Conservation (phyloP, 2,888 invertebrate genomes). For the Ypsolopha scabrella region DNA sequence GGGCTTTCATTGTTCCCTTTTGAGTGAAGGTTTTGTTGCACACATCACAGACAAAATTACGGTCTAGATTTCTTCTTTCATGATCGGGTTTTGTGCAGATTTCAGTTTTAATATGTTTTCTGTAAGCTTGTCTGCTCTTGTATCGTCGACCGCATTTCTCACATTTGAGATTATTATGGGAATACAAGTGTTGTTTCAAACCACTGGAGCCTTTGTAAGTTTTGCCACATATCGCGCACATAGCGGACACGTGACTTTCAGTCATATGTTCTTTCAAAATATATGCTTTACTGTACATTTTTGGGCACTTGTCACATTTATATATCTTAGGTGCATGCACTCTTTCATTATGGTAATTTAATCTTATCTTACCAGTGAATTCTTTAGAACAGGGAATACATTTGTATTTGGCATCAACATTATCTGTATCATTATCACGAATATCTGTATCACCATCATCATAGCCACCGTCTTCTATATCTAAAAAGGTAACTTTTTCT, state of each 20-base stretch:
- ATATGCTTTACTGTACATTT: constrained; percentile 16
- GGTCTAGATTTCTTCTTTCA: constrained; percentile 13
- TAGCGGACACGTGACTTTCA: constrained; percentile 13
- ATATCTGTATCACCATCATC: not conserved
- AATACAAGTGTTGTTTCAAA: constrained; percentile 19
- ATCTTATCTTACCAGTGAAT: constrained; percentile 13
- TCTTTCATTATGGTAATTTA: constrained; percentile 20
- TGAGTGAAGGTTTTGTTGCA: constrained; percentile 24
- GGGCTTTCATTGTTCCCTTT: constrained; percentile 20
- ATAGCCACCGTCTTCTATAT: not conserved
- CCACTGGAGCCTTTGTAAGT: constrained; percentile 17
- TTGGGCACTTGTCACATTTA: constrained; percentile 21
- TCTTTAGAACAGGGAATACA: constrained; percentile 20
- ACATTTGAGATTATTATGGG: constrained; percentile 19
- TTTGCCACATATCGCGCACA: constrained; percentile 29
- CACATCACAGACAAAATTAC: constrained; percentile 19
- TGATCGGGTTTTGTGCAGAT: constrained; percentile 14
- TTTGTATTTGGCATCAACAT: not conserved
- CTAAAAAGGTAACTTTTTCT: not conserved
- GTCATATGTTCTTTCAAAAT: constrained; percentile 19
- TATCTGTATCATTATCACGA: not conserved
- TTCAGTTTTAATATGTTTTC: constrained; percentile 17
- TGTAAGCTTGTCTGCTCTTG: constrained; percentile 18
- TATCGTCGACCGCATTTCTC: constrained; percentile 25
- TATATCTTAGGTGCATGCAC: constrained; percentile 25